Evolutionary conservation across 1,140 invertebrate genomes (phyloP).

Genomic region (Thaumetopoea pityocampa): DNA sequence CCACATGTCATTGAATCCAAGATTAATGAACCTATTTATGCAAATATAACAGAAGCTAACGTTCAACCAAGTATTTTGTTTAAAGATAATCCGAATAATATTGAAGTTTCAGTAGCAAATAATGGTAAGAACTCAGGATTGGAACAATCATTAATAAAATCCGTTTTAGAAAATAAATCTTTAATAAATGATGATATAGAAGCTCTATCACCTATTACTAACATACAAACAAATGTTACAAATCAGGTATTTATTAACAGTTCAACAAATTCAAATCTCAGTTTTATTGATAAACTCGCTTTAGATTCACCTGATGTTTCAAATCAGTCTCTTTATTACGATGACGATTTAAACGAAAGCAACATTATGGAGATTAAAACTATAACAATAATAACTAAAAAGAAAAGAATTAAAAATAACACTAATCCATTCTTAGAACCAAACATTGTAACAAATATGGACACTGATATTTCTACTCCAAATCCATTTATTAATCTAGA

Average conservation of each 20-base stretch:
- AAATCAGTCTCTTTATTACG: slow-evolving; percentile 64
- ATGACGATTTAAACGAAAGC: slow-evolving; percentile 74
- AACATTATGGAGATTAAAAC: slow-evolving; percentile 76
- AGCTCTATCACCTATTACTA: slow-evolving; percentile 40
- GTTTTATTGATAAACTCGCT: slow-evolving; percentile 68
- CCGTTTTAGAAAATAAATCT: slow-evolving; percentile 47
- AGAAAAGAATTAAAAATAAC: slow-evolving; percentile 42
- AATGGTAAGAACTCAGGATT: slow-evolving; percentile 47
- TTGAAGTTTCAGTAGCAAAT: not conserved
- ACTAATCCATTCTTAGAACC: slow-evolving; percentile 70
- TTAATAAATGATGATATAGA: slow-evolving; percentile 31
- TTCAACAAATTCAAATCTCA: slow-evolving; percentile 58
- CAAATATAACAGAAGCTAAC: slow-evolving; percentile 38
- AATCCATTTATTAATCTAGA: slow-evolving; percentile 51
- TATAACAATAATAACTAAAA: slow-evolving; percentile 68
- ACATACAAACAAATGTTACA: slow-evolving; percentile 47
- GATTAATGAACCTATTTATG: slow-evolving; percentile 45
- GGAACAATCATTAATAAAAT: too few species aligned
- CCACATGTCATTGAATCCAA: not conserved
- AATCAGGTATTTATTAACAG: slow-evolving; percentile 63
- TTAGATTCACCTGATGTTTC: slow-evolving; percentile 54
- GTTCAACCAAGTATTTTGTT: slow-evolving; percentile 8
- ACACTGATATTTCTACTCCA: slow-evolving; percentile 8
- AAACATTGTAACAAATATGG: slow-evolving; percentile 21
- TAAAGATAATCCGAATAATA: too few species aligned